Conservation (phyloP, 2,888 invertebrate genomes). For the Branchellion lobata region DNA sequence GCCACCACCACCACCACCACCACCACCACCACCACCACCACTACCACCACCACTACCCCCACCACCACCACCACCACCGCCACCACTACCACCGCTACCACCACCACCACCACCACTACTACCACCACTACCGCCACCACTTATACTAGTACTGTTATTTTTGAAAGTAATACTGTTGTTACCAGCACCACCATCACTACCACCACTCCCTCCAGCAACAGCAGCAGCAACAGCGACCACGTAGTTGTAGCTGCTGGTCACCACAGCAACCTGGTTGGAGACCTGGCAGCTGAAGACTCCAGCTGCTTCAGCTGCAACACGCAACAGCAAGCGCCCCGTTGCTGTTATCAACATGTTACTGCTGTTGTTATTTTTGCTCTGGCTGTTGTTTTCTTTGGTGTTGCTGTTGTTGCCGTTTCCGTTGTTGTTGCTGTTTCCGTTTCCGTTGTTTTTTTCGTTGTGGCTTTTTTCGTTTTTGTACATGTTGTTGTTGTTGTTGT, state of each 20-base stretch:
- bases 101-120: not conserved
- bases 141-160: not conserved
- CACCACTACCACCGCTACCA: not conserved
- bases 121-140: constrained; percentile 2
- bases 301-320: not conserved
- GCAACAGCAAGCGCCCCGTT: not conserved
- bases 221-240: not conserved
- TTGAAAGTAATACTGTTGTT: not conserved
- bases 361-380: not conserved
- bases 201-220: not conserved
- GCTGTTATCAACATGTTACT: too few relatives aligned
- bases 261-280: not conserved
- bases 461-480: not conserved
- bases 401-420: not conserved
- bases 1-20: too few relatives aligned
- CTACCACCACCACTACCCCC: too few relatives aligned
- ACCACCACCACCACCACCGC: not conserved
- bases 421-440: not conserved
- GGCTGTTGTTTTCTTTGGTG: not conserved
- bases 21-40: too few relatives aligned
- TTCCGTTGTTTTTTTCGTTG: not conserved
- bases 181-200: not conserved
- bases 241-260: not conserved
- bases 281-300: not conserved
- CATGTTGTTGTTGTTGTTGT: not conserved